Evolutionary conservation across 2,888 invertebrate species (phyloP).

Genomic region (Noctua fimbriata): DNA sequence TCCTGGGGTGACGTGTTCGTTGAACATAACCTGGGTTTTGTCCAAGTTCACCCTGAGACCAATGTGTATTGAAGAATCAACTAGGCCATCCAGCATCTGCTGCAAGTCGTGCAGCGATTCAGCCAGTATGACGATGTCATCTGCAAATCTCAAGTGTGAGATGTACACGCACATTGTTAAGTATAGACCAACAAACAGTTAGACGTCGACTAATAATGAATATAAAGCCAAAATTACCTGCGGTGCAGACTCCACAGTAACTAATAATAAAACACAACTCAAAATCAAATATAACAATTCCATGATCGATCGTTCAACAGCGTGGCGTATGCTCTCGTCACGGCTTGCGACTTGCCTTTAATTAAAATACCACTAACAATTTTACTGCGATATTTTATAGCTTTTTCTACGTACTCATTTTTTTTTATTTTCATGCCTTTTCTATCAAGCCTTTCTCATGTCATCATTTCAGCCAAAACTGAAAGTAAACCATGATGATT

Average conservation of each 20-base stretch:
- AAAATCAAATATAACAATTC: slow-evolving; percentile 68
- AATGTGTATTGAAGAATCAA: too few relatives aligned
- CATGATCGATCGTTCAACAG: slow-evolving; percentile 38
- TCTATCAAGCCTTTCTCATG: neutral
- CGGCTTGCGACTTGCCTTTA: slow-evolving; percentile 57
- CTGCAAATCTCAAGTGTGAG: too few relatives aligned
- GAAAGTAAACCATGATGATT: neutral
- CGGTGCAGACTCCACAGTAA: slow-evolving; percentile 67
- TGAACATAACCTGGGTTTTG: too few relatives aligned
- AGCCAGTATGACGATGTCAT: too few relatives aligned
- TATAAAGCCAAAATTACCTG: slow-evolving; percentile 71
- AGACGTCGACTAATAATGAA: neutral
- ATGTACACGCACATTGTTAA: neutral
- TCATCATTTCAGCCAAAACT: neutral
- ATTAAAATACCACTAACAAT: slow-evolving; percentile 56
- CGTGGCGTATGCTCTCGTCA: slow-evolving; percentile 41
- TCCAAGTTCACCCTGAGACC: too few relatives aligned
- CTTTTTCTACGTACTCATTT: slow-evolving; percentile 16
- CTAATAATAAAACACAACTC: slow-evolving; percentile 68
- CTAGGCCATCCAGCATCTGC: too few relatives aligned
- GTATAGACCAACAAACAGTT: neutral
- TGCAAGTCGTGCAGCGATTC: too few relatives aligned
- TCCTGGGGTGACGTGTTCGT: too few relatives aligned
- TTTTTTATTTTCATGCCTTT: slow-evolving; percentile 5
- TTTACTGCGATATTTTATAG: slow-evolving; percentile 56